Base-by-base conservation (phyloP, 2,113 vertebrate species). In the Spheniscus mendiculus region DNA sequence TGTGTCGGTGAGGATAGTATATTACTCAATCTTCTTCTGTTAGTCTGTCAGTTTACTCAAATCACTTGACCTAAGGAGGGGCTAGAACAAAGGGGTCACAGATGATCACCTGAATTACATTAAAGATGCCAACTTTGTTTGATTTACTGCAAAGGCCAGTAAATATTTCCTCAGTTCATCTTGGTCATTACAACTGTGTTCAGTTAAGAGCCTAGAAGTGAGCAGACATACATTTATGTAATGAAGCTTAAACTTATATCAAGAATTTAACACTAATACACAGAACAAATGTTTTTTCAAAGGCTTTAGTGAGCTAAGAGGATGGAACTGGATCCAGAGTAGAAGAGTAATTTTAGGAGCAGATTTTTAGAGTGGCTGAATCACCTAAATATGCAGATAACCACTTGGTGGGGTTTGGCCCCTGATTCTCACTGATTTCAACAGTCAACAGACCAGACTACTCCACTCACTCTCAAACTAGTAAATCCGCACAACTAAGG, bases 1-100 rank as follows among this genome's bases (percentile, higher is more conserved):
- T 99, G 99, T 96, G 96, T 99, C 5, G 99, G 99, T 99, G 98
- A 98, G 99, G 72, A 74, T 1, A 6, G 11, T n/a, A 3, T 38
- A 47, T 5, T 25, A 13, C 25, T 89, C 59, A 27, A 49, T 30
- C 27, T 18, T 32, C 44, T 86, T 65, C 71, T 83, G 12, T 14
- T 69, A 52, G 38, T 34, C 36, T 93, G 34, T 49, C 63, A 23
- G 49, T 77, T 77, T 56, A 59, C n/a, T 78, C 40, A n/a, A n/a
- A 58, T 66, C 40, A 27, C 14, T 66, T 81, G 25, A 27, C 45
- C 34, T 67, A n/a, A 58, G 62, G 56, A 81, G 47, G 44, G 34
- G 47, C 76, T 63, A 5, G 3, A 93, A 38, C 55, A 79, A 67
- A 80, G 32, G 21, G 10, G 4, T 61, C 79, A 52, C 52, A 49